phyloP scores from a whole-genome alignment of 2,113 vertebrate genomes.

The Pungitius pungitius region DNA sequence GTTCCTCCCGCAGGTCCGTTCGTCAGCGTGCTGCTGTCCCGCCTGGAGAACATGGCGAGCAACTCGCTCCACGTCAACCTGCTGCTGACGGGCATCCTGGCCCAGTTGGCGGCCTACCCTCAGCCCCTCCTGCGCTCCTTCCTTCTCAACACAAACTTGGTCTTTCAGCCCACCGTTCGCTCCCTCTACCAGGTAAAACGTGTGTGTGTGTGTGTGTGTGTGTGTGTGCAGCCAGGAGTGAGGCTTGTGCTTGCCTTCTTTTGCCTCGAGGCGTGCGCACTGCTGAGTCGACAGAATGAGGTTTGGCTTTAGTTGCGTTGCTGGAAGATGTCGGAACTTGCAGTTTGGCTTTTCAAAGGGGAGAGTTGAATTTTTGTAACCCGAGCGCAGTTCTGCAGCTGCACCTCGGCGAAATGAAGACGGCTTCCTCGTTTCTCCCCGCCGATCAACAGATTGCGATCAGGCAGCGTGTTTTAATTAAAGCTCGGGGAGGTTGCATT shows the following conservation, averaged over 20 bases:
- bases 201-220: too few species aligned
- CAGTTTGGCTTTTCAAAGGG: neutral
- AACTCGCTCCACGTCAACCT: constrained; percentile 94
- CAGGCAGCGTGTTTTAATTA: constrained; percentile 2
- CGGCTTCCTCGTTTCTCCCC: neutral
- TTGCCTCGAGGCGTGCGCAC: neutral
- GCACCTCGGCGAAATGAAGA: neutral
- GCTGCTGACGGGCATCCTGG: constrained; percentile 93
- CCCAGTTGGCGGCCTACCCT: constrained; percentile 93
- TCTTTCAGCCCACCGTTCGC: constrained; percentile 94
- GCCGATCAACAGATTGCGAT: constrained; percentile 20
- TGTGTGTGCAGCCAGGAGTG: neutral
- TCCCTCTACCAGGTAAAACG: constrained; percentile 93
- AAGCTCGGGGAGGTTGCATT: neutral
- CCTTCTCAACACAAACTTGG: constrained; percentile 96
- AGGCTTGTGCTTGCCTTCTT: neutral
- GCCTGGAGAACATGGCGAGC: constrained; percentile 96
- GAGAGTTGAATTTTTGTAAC: neutral
- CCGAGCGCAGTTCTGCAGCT: neutral
- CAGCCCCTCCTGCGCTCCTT: constrained; percentile 97
- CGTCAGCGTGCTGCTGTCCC: constrained; percentile 93
- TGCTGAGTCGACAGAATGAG: neutral
- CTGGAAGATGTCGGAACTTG: constrained; percentile 2
- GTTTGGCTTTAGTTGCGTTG: neutral
- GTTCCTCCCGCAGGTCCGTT: constrained; percentile 86